These are phyloP conservation scores for Chrysoperla carnea DNA, from an alignment of 1,140 invertebrate species.

Conservation along the genomic window DNA sequence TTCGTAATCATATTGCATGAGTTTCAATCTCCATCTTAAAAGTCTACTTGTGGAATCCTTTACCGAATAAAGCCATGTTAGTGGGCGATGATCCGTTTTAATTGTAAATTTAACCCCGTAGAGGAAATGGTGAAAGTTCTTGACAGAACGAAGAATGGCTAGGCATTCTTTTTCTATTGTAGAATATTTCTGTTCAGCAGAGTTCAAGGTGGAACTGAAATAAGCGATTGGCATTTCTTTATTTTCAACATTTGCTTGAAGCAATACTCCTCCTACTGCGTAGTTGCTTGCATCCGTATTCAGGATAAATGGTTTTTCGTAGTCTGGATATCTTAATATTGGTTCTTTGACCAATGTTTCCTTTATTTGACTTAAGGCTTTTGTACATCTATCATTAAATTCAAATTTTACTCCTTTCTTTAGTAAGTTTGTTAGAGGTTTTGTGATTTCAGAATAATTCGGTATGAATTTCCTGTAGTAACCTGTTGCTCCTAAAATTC, in stretches of 20 bases:
- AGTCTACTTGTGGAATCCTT: slow-evolving; percentile 23
- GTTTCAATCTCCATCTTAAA: slow-evolving; percentile 21
- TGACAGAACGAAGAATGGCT: slow-evolving; percentile 23
- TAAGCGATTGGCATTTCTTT: slow-evolving; percentile 5
- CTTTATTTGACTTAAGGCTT: slow-evolving; percentile 14
- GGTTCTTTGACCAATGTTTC: slow-evolving; percentile 3
- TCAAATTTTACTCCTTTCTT: slow-evolving; percentile 10
- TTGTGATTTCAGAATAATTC: slow-evolving; percentile 16
- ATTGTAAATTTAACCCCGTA: slow-evolving; percentile 23
- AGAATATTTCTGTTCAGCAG: slow-evolving; percentile 23
- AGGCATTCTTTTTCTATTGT: slow-evolving; percentile 27
- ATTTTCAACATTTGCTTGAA: slow-evolving; percentile 3
- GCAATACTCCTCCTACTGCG: slow-evolving; percentile 6
- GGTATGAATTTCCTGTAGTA: slow-evolving; percentile 23
- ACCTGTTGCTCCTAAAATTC: slow-evolving; percentile 20
- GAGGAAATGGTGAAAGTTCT: slow-evolving; percentile 23
- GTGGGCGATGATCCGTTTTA: slow-evolving; percentile 25
- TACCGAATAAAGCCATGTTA: slow-evolving; percentile 24
- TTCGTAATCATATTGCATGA: slow-evolving; percentile 22
- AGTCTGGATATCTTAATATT: too few species aligned
- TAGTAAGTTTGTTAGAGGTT: slow-evolving; percentile 14
- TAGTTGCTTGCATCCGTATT: slow-evolving; percentile 6
- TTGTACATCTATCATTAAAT: slow-evolving; percentile 11
- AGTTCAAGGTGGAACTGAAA: not conserved
- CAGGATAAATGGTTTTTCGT: slow-evolving; percentile 14